Evolutionary conservation across 2,113 vertebrate genomes (phyloP), one percentile per base, ranked within the genome.

Genomic region (Colinus virginianus): DNA sequence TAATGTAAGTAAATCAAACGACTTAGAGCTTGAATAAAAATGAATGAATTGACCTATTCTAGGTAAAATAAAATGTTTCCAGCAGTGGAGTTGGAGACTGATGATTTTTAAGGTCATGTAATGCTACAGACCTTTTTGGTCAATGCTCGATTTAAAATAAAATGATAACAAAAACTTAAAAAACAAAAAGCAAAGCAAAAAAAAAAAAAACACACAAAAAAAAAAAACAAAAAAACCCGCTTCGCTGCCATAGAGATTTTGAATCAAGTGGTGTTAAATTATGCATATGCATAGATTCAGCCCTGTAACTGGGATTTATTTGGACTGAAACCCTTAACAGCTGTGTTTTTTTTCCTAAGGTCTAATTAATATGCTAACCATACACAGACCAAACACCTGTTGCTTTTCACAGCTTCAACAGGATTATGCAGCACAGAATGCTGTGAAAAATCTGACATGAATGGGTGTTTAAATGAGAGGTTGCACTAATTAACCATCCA

Each of bases 331-430:
- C 34, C 42, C 9, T 59, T 42, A 78, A 59, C 32, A 93, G 61
- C 67, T 79, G 32, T 49, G 21, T 1, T 25, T 83, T 74, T 80
- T 61, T 42, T 80, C 34, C 49, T 92, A 38, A 74, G 78, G 49
- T 90, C 49, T 82, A 72, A 93, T 92, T 87, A 93, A 85, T 82
- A 87, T 79, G 49, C 43, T 46, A 77, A 19, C 28, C 22, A 77
- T 77, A 89, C 13, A 25, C 48, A 87, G 67, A 82, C 45, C 82
- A 32, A 84, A 78, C 78, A 94, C 84, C 87, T 93, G 78, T 77
- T 92, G 78, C 84, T 89, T 96, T 93, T 92, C 78, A 94, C 66
- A 94, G 70, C 14, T 84, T 93, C 88, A 88, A 32, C 4, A 91
- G 72, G 48, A 93, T 84, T 90, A 90, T 10, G 25, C 13, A 42